Percentiles rank a stretch among this genome's conserved stretches.
phyloP scores from a whole-genome alignment of 2,113 vertebrate genomes.

The Actinemys pallida region DNA sequence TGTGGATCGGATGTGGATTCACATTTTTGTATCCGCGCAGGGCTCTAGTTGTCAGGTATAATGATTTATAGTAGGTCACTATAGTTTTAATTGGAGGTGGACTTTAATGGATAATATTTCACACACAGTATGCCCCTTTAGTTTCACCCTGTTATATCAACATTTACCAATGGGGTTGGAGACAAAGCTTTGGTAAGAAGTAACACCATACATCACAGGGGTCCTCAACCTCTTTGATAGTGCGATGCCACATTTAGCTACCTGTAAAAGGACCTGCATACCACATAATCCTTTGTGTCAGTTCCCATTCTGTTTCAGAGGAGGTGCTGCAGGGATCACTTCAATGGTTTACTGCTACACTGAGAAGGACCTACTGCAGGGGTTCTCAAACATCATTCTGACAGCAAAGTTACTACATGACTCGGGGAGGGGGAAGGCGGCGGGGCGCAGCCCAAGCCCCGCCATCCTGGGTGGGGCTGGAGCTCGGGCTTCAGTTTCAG shows the following conservation, averaged over 20 bases:
- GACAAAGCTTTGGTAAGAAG: background rate
- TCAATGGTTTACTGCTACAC: background rate
- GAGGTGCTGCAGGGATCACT: background rate
- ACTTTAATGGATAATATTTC: background rate
- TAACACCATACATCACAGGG: background rate
- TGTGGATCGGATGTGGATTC: too few species aligned
- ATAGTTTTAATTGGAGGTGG: accelerated
- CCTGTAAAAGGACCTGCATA: background rate
- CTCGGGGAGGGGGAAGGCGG: too few species aligned
- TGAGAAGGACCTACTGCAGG: background rate
- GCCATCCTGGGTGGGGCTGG: too few species aligned
- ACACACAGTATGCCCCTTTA: background rate
- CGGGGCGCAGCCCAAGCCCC: too few species aligned
- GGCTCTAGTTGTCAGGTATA: too few species aligned
- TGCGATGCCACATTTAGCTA: background rate
- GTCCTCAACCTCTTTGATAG: background rate
- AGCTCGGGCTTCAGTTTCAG: too few species aligned
- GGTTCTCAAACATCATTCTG: too few species aligned
- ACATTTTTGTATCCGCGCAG: too few species aligned
- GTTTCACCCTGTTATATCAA: background rate
- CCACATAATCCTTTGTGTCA: background rate
- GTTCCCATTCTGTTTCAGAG: background rate
- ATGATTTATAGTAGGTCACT: accelerated
- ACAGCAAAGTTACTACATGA: too few species aligned
- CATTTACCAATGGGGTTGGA: background rate